phyloP scores from a whole-genome alignment of 2,797 vertebrate genomes.

The Microctenopoma stevenorrisi region DNA sequence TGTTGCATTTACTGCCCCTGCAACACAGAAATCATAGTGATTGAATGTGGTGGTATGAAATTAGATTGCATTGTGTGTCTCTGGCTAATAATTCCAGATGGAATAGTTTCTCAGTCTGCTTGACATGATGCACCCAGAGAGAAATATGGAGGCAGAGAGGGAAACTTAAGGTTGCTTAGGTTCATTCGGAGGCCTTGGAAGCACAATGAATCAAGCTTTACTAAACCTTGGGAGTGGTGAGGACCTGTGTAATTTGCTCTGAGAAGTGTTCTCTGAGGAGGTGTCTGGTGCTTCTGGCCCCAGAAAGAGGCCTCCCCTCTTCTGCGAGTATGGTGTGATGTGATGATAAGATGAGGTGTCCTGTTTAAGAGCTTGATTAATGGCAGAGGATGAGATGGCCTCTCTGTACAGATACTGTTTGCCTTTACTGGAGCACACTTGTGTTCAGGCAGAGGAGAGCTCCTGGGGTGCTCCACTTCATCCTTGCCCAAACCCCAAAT shows the following conservation, averaged over 20 bases:
- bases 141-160: slow-evolving; percentile 69
- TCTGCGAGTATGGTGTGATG: slow-evolving; percentile 64
- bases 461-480: slow-evolving; percentile 64
- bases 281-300: slow-evolving; percentile 63
- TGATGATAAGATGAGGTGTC: slow-evolving; percentile 80
- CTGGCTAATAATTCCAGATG: slow-evolving; percentile 82
- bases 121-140: slow-evolving; percentile 71
- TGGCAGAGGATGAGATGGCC: slow-evolving; percentile 77
- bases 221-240: slow-evolving; percentile 75
- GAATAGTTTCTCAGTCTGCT: slow-evolving; percentile 75
- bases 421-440: slow-evolving; percentile 77
- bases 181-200: slow-evolving; percentile 68
- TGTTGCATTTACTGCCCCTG: slow-evolving; percentile 77
- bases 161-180: slow-evolving; percentile 75
- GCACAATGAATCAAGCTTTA: slow-evolving; percentile 76
- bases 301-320: slow-evolving; percentile 68
- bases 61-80: slow-evolving; percentile 83
- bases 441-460: slow-evolving; percentile 64
- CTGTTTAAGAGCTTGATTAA: slow-evolving; percentile 82
- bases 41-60: slow-evolving; percentile 80
- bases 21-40: slow-evolving; percentile 75
- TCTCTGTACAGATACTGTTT: slow-evolving; percentile 75
- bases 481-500: slow-evolving; percentile 72
- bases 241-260: slow-evolving; percentile 74
- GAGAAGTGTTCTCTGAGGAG: slow-evolving; percentile 79